Base-by-base conservation (phyloP, 92 coral and sea anemone genomes). In the Epizoanthus illoricatus region DNA sequence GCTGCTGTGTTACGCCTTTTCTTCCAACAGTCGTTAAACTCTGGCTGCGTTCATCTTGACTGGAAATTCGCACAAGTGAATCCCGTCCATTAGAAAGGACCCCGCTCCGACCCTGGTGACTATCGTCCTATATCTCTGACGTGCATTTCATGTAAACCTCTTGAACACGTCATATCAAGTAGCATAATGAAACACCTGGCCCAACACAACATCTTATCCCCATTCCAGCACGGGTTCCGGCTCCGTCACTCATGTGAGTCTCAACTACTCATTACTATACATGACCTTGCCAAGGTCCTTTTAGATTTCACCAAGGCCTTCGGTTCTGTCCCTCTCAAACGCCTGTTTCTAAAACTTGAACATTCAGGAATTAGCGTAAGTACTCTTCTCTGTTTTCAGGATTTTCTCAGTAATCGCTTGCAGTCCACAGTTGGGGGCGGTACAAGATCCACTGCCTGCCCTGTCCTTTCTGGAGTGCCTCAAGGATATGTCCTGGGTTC, bases 1-100 rank as follows among this genome's bases (percentile, higher is more conserved):
- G 41, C 64, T 5, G 36, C 81, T 75, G 68, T 52, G 13, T 63
- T 75, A 21, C 66, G 81, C 60, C 11, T 47, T 43, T 5, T 55
- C 66, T 75, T 75, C 19, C 81, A 75, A 56, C 81, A 75, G 40
- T 75, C 81, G 15, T 75, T 75, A 57, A 63, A 75, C 67, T 17
- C 81, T 75, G 81, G 81, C 56, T 23, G 12, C 64, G 39, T 75
- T 18, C 81, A 69, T 47, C 40, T 33, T 15, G 81, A 75, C 59
- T 75, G 81, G 81, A 75, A 56, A 75, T 63, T 47, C 66, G 81
- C 81, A 54, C 64, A 56, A 47, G 81, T 54, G 13, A 75, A 59
- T 12, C 81, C 81, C 47, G 47, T 57, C 81, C 81, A 73, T 73
- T 43, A 73, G 57, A 73, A 73, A 73, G 78, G 56, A 13, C 33